phyloP scores from a whole-genome alignment of 2,888 invertebrate species.

The Acrobasis suavella region DNA sequence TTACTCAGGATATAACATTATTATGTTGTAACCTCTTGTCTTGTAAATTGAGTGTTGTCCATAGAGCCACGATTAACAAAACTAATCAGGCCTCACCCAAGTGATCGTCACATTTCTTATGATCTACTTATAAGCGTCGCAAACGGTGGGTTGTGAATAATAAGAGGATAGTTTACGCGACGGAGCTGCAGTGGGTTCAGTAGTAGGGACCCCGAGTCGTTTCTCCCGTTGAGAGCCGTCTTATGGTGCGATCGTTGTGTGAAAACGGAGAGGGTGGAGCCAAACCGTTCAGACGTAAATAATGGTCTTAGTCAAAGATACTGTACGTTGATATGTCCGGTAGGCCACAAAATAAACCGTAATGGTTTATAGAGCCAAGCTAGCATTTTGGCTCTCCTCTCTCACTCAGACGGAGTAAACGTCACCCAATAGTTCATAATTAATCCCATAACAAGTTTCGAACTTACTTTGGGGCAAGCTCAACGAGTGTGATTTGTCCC shows the following conservation, averaged over 20 bases:
- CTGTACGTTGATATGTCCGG: no score
- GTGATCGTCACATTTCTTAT: constrained; percentile 71
- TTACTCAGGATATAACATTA: background rate
- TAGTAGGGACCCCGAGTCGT: constrained; percentile 36
- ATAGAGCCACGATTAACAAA: constrained; percentile 27
- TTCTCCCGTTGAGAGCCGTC: constrained; percentile 42
- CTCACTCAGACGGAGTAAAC: background rate
- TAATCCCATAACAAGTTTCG: no score
- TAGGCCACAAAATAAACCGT: no score
- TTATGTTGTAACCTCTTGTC: background rate
- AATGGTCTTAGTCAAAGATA: no score
- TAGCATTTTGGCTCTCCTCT: background rate
- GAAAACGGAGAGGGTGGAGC: background rate
- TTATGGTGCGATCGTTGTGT: constrained; percentile 7
- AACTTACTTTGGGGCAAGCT: no score
- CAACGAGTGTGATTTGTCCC: no score
- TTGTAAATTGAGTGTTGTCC: constrained; percentile 10
- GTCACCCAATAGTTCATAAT: constrained; percentile 6
- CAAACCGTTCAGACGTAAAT: no score
- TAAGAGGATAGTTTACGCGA: constrained; percentile 40
- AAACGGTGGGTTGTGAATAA: constrained; percentile 62
- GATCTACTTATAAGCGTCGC: constrained; percentile 62
- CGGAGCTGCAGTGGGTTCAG: constrained; percentile 55
- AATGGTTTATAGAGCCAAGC: no score
- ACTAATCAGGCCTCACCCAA: constrained; percentile 45